Conservation (phyloP, 2,797 vertebrate species). For the Simalia tracyae region DNA sequence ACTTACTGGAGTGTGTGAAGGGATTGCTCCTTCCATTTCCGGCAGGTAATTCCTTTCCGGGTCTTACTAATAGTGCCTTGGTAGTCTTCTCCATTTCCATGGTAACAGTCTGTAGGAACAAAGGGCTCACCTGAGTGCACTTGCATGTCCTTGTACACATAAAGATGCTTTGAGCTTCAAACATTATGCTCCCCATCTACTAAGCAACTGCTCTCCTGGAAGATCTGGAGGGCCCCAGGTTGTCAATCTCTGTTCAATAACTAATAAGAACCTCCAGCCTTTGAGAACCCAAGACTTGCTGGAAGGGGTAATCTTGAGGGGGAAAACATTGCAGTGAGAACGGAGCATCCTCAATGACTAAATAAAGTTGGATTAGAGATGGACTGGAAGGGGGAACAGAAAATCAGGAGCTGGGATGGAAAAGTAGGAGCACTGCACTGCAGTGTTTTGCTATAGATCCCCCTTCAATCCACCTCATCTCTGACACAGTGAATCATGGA, state of each 20-base stretch:
- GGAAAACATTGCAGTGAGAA: background rate
- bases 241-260: background rate
- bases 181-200: background rate
- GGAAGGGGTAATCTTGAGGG: background rate
- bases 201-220: background rate
- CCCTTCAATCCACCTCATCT: background rate
- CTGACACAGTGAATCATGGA: background rate
- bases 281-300: background rate
- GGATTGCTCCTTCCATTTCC: slow-evolving; percentile 84
- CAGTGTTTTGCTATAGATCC: background rate
- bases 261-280: background rate
- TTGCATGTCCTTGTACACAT: background rate
- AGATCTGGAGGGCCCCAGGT: background rate
- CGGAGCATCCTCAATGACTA: background rate
- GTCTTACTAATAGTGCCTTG: slow-evolving; percentile 85
- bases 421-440: background rate
- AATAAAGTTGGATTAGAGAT: background rate
- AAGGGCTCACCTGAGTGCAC: slow-evolving; percentile 12
- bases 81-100: slow-evolving; percentile 84
- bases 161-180: background rate
- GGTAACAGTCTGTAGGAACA: slow-evolving; percentile 79
- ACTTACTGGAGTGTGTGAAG: slow-evolving; percentile 87
- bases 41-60: slow-evolving; percentile 90
- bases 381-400: background rate
- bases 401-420: background rate